Evolutionary conservation across 2,113 vertebrate species (phyloP).

Genomic region (Xenus cinereus): DNA sequence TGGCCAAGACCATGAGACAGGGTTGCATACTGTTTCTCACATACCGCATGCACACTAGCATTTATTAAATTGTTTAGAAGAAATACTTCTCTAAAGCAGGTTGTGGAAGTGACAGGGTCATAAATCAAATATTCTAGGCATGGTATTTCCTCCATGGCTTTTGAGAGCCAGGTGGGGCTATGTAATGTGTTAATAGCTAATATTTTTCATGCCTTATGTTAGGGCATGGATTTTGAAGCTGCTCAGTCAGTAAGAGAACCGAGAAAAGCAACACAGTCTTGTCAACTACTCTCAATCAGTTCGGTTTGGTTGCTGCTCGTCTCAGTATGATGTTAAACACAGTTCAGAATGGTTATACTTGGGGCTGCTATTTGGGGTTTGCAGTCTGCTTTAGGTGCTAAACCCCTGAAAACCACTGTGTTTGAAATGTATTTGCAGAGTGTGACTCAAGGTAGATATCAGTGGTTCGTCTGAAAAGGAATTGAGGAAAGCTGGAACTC

Average conservation of each 20-base stretch:
- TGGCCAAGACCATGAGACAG: not conserved
- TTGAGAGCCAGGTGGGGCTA: not conserved
- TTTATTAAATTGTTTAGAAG: not conserved
- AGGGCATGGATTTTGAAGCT: not conserved
- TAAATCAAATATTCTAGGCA: not conserved
- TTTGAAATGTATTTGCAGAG: not conserved
- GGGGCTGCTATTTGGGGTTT: not conserved
- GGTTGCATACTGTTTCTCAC: not conserved
- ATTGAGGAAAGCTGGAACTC: not conserved
- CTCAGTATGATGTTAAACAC: not conserved
- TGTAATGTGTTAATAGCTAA: not conserved
- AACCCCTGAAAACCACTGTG: not conserved
- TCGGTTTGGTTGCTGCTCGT: not conserved
- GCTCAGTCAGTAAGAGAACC: not conserved
- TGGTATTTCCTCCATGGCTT: not conserved
- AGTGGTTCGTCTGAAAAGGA: not conserved
- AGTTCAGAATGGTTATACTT: not conserved
- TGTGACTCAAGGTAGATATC: not conserved
- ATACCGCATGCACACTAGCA: not conserved
- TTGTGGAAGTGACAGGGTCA: not conserved
- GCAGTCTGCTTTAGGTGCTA: not conserved
- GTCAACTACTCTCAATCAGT: not conserved
- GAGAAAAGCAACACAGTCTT: not conserved
- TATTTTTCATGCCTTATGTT: not conserved
- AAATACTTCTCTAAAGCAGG: not conserved